Conservation (phyloP, 2,113 vertebrate genomes). For the Clarias gariepinus region DNA sequence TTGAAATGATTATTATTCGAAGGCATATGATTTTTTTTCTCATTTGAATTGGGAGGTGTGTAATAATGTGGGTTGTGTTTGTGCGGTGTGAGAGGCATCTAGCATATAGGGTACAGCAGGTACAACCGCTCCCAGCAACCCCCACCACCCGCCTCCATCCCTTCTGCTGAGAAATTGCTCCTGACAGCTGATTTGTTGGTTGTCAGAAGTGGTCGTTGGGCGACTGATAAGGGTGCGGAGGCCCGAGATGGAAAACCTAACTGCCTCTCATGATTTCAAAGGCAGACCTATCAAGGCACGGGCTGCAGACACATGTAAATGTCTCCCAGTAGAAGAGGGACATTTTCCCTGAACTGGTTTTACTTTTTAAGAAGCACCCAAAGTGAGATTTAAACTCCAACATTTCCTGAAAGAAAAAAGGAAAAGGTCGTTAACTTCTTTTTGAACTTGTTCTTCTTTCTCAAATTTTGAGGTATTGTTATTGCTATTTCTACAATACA, state of each 20-base stretch:
- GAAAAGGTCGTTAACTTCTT: background rate
- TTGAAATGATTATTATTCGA: background rate
- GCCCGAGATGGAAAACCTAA: constrained; percentile 49
- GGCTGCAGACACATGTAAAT: constrained; percentile 57
- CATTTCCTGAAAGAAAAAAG: background rate
- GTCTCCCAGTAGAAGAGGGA: constrained; percentile 55
- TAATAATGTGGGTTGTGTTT: constrained; percentile 35
- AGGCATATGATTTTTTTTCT: background rate
- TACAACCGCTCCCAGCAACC: constrained; percentile 36
- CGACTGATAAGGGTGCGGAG: constrained; percentile 57
- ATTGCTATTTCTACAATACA: constrained; percentile 9
- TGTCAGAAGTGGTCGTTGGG: constrained; percentile 63
- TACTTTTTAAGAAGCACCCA: constrained; percentile 29
- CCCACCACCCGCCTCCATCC: constrained; percentile 23
- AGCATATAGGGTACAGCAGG: constrained; percentile 39
- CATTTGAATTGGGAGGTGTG: constrained; percentile 16
- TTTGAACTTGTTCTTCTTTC: constrained; percentile 29
- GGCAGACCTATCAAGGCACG: constrained; percentile 48
- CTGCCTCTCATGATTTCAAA: constrained; percentile 58
- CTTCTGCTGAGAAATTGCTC: constrained; percentile 63
- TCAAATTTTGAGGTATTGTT: constrained; percentile 12
- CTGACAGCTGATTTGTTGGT: constrained; percentile 69
- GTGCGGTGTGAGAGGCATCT: constrained; percentile 10
- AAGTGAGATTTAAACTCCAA: background rate
- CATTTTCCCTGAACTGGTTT: constrained; percentile 21